phyloP scores from a whole-genome alignment of 2,888 invertebrate species.

The Neocrepidodera transversa region DNA sequence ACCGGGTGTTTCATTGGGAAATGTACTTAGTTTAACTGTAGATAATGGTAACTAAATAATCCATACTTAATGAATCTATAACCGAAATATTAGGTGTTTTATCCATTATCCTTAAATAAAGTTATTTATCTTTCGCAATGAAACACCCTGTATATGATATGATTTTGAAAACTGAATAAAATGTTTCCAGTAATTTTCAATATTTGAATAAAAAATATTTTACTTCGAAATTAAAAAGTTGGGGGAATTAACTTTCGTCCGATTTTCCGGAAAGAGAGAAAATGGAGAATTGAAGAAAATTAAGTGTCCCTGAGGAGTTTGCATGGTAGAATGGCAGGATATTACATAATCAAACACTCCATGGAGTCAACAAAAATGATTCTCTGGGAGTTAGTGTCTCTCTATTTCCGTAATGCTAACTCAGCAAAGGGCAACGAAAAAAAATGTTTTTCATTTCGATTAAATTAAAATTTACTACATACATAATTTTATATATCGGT shows the following conservation, averaged over 20 bases:
- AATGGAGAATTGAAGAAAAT: constrained; percentile 56
- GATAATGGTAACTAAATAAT: too few species aligned
- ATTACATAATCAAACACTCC: constrained; percentile 53
- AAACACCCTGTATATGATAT: too few species aligned
- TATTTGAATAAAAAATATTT: neutral
- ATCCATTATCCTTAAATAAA: too few species aligned
- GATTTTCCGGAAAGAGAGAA: constrained; percentile 47
- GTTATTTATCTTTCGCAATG: too few species aligned
- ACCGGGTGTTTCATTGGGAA: too few species aligned
- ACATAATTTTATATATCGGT: too few species aligned
- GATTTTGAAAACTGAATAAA: too few species aligned
- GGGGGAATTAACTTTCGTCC: constrained; percentile 26
- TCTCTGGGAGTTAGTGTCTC: constrained; percentile 8
- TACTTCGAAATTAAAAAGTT: neutral
- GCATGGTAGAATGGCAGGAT: constrained; percentile 48
- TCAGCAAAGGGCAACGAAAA: neutral
- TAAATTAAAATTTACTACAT: too few species aligned
- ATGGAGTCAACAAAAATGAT: constrained; percentile 40
- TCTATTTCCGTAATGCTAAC: neutral
- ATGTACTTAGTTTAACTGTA: too few species aligned
- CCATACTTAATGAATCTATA: too few species aligned
- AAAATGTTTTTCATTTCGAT: constrained; percentile 2
- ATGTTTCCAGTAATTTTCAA: too few species aligned
- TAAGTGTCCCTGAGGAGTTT: constrained; percentile 53
- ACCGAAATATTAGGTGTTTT: too few species aligned